phyloP scores from a whole-genome alignment of 2,113 vertebrate genomes.

The Equus quagga region DNA sequence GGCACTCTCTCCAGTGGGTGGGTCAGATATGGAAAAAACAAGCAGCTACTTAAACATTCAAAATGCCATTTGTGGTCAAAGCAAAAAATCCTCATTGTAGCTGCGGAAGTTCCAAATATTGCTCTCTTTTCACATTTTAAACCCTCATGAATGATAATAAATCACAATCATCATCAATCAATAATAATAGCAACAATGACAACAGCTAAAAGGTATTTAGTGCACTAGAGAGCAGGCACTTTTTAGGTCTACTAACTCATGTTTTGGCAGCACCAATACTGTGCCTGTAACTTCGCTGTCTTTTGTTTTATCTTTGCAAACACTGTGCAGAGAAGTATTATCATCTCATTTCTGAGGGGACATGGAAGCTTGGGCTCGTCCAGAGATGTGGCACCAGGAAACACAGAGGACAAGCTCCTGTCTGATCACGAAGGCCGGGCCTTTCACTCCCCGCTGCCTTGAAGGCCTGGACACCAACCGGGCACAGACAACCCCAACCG shows the following conservation, averaged over 20 bases:
- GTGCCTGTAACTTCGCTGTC: neutral
- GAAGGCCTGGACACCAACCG: neutral
- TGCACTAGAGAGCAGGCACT: neutral
- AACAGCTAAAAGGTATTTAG: neutral
- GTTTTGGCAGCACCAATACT: neutral
- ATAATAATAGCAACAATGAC: neutral
- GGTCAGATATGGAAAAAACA: neutral
- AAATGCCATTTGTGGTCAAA: neutral
- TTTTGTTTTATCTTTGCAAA: neutral
- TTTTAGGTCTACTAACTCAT: neutral
- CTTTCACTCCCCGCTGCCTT: neutral
- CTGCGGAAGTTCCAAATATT: neutral
- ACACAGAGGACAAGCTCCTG: neutral
- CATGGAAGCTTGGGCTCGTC: neutral
- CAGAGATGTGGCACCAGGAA: neutral
- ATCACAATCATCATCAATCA: neutral
- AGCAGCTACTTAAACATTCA: neutral
- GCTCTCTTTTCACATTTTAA: conserved; percentile 3
- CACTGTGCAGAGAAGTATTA: neutral
- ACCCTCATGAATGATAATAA: neutral
- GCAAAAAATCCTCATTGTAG: neutral
- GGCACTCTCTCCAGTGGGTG: neutral
- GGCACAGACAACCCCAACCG: neutral
- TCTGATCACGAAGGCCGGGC: neutral
- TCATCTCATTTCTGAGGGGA: neutral